phyloP scores from a whole-genome alignment of 2,888 invertebrate species.

The Furcula furcula region DNA sequence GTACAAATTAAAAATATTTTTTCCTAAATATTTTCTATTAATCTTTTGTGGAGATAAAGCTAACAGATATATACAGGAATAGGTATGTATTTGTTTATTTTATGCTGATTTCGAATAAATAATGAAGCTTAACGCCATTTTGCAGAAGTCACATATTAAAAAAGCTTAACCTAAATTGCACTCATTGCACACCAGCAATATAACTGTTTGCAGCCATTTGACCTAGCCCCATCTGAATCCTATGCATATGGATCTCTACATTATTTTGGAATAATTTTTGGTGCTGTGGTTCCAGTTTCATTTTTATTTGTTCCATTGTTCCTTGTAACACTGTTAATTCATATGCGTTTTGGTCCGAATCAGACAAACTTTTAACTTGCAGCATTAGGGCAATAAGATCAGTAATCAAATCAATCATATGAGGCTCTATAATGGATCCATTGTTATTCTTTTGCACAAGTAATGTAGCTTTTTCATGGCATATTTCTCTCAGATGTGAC shows the following conservation, averaged over 20 bases:
- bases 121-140: constrained; percentile 12
- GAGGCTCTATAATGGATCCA: constrained; percentile 82
- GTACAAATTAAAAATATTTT: too few relatives aligned
- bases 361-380: constrained; percentile 90
- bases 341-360: constrained; percentile 93
- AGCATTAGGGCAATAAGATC: constrained; percentile 94
- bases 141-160: too few relatives aligned
- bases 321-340: constrained; percentile 95
- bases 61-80: too few relatives aligned
- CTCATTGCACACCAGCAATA: constrained; percentile 43
- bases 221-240: constrained; percentile 89
- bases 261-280: constrained; percentile 91
- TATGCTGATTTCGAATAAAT: neutral
- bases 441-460: constrained; percentile 88
- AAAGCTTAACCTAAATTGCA: constrained; percentile 13
- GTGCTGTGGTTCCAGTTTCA: constrained; percentile 88
- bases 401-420: constrained; percentile 89
- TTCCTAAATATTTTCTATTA: too few relatives aligned
- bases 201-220: constrained; percentile 57
- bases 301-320: constrained; percentile 94
- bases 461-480: constrained; percentile 90
- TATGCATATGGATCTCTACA: constrained; percentile 95
- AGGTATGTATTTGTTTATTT: too few relatives aligned
- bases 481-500: constrained; percentile 92
- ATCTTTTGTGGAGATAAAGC: too few relatives aligned